Evolutionary conservation across 2,888 invertebrate species (phyloP).

Genomic region (Melitaea athalia): DNA sequence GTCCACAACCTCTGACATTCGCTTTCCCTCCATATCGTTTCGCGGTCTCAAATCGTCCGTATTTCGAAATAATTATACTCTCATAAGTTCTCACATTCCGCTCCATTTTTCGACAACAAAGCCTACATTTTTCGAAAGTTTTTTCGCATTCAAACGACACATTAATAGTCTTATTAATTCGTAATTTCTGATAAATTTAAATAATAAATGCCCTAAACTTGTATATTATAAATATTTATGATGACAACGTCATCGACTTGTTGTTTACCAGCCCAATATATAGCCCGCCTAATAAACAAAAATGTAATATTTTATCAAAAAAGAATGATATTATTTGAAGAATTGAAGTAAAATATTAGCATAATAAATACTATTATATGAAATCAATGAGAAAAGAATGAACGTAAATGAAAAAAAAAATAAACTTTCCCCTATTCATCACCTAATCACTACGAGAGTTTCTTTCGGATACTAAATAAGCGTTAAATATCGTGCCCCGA

Average conservation of each 20-base stretch:
- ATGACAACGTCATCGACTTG: background rate
- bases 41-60: conserved; percentile 3
- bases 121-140: conserved; percentile 7
- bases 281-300: too few relatives aligned
- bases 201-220: background rate
- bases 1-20: background rate
- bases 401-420: background rate
- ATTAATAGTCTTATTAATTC: conserved; percentile 1
- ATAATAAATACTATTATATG: too few relatives aligned
- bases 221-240: background rate
- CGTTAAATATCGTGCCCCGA: conserved; percentile 23
- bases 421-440: background rate
- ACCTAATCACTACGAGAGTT: background rate
- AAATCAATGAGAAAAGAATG: background rate
- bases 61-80: conserved; percentile 12
- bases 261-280: background rate
- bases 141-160: conserved; percentile 1
- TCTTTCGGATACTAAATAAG: background rate
- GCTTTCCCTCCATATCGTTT: background rate
- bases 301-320: background rate
- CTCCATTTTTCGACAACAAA: conserved; percentile 8
- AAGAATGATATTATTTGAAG: too few relatives aligned
- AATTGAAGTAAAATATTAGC: too few relatives aligned
- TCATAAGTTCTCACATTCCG: conserved; percentile 6
- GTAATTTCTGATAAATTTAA: background rate